Base-by-base conservation (phyloP, 2,797 vertebrate species). In the Spondyliosoma cantharus region DNA sequence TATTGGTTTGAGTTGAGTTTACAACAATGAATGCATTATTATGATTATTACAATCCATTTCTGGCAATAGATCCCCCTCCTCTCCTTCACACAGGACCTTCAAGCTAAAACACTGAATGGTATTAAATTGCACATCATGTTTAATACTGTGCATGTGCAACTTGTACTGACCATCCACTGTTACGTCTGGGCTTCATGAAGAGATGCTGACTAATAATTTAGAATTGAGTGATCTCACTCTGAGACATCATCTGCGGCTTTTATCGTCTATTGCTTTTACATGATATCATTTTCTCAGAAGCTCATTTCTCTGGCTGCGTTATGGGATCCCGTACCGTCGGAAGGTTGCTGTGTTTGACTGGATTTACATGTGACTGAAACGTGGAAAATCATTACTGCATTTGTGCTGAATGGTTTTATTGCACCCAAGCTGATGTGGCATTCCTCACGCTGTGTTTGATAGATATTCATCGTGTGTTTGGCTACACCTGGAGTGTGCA, bases 321-420 rank as follows among this genome's bases (percentile, higher is more conserved):
- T 48, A 59, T 19, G 16, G 52, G 22, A 32, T 68, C 61, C 42
- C 69, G 46, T 19, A 54, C 49, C 76, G 66, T 32, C 53, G 57
- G 61, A 19, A 17, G 19, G 52, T 42, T 54, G 60, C 62, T 59
- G 45, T 19, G 0, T 75, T 60, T 80, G 48, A 78, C 53, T 66
- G 46, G 61, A 74, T 76, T 76, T 74, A 71, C 61, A 73, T 57
- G 69, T 49, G 50, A 50, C n/a, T 78, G 53, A 80, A 77, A 83
- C 50, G 63, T 67, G 42, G 56, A 54, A 70, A 86, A 86, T 79
- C 58, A 71, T 78, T 50, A 73, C 7, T 54, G 65, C 42, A 59
- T 75, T 81, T 57, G 63, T 64, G 62, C 78, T 75, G 78, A 83
- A 76, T 54, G 42, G 37, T 74, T 81, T 79, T 69, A 74, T 69